Evolutionary conservation across 2,888 invertebrate species (phyloP).

Genomic region (Phania funesta): DNA sequence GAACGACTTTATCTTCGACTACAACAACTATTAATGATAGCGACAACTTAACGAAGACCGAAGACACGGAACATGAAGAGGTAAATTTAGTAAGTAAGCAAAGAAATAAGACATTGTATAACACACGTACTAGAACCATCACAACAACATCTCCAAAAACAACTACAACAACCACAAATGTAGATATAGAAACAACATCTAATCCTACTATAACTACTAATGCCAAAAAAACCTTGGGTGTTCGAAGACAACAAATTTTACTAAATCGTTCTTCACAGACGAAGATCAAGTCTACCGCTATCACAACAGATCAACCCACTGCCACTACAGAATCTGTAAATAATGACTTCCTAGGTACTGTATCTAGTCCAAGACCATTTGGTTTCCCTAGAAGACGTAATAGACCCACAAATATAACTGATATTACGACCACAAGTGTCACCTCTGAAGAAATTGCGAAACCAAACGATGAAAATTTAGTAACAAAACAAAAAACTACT

Average conservation of each 20-base stretch:
- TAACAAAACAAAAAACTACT: slow-evolving; percentile 55
- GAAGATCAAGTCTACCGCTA: slow-evolving; percentile 65
- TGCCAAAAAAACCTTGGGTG: slow-evolving; percentile 66
- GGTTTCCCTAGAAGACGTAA: slow-evolving; percentile 81
- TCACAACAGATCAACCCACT: slow-evolving; percentile 67
- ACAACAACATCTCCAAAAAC: slow-evolving; percentile 68
- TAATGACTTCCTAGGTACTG: slow-evolving; percentile 76
- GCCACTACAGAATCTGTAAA: slow-evolving; percentile 70
- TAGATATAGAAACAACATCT: slow-evolving; percentile 58
- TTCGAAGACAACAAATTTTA: slow-evolving; percentile 74
- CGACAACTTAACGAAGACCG: slow-evolving; percentile 66
- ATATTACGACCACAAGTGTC: slow-evolving; percentile 64
- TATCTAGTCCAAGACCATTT: slow-evolving; percentile 82
- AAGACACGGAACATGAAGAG: slow-evolving; percentile 69
- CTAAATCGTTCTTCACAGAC: slow-evolving; percentile 71
- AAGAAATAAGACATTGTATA: slow-evolving; percentile 66
- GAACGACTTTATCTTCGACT: slow-evolving; percentile 44
- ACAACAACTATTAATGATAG: slow-evolving; percentile 30
- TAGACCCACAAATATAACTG: slow-evolving; percentile 77
- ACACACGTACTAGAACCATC: slow-evolving; percentile 68
- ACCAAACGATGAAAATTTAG: slow-evolving; percentile 59
- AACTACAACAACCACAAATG: slow-evolving; percentile 58
- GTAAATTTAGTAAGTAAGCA: slow-evolving; percentile 71
- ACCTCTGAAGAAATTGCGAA: slow-evolving; percentile 61
- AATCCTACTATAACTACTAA: slow-evolving; percentile 49